phyloP scores from a whole-genome alignment of 2,888 invertebrate genomes.

The Calliphora vomitoria region DNA sequence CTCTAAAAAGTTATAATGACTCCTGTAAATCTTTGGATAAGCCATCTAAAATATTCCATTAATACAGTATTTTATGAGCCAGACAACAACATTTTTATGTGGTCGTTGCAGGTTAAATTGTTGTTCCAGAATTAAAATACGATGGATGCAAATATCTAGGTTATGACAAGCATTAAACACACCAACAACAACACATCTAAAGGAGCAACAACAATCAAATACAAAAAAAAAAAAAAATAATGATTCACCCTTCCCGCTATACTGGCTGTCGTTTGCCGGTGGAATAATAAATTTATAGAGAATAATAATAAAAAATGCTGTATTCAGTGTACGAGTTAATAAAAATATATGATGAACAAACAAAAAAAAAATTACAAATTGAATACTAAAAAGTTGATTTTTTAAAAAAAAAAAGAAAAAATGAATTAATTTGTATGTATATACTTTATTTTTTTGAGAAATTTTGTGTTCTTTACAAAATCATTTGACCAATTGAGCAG shows the following conservation, averaged over 20 bases:
- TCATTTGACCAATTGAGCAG: slow-evolving; percentile 48
- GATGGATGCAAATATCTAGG: slow-evolving; percentile 59
- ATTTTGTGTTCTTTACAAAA: slow-evolving; percentile 32
- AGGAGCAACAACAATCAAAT: slow-evolving; percentile 12
- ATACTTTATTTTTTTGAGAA: slow-evolving; percentile 12
- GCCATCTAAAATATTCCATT: slow-evolving; percentile 49
- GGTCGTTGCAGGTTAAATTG: slow-evolving; percentile 2
- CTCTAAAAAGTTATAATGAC: slow-evolving; percentile 17
- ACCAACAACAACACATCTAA: not conserved
- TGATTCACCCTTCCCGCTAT: slow-evolving; percentile 49
- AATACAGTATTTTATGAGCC: slow-evolving; percentile 54
- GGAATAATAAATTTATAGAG: slow-evolving; percentile 44
- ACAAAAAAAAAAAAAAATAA: slow-evolving; percentile 35
- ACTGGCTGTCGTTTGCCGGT: slow-evolving; percentile 15
- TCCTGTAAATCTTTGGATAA: slow-evolving; percentile 19
- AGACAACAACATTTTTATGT: not conserved
- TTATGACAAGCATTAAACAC: slow-evolving; percentile 53
- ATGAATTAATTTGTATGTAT: not conserved
- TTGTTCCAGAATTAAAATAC: slow-evolving; percentile 42
- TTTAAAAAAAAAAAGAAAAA: not conserved
- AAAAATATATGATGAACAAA: slow-evolving; percentile 18
- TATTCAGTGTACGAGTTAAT: slow-evolving; percentile 5
- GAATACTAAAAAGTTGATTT: slow-evolving; percentile 23
- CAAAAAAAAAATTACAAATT: slow-evolving; percentile 15
- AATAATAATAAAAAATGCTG: not conserved